A percentile compares a stretch with the other conserved stretches of the same genome.
These are phyloP conservation scores for Anthophora plumipes DNA, from an alignment of 2,888 invertebrate genomes.

Conservation along the genomic window DNA sequence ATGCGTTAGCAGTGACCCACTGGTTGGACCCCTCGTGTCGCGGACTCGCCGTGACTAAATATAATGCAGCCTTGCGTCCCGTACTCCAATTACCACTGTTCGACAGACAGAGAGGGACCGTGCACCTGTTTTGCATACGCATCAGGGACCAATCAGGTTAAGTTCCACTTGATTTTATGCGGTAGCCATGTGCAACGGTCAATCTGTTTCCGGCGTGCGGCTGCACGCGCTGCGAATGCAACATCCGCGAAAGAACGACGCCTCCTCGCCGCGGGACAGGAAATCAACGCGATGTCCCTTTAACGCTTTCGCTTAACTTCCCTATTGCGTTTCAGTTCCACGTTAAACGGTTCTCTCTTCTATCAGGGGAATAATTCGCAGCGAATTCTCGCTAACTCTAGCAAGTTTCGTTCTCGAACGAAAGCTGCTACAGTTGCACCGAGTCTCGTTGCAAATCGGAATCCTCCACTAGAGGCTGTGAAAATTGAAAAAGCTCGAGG, in stretches of 20 bases:
- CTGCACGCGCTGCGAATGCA: constrained; percentile 59
- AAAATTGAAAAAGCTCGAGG: neutral
- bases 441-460: too few relatives aligned
- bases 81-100: constrained; percentile 81
- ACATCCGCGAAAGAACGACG: constrained; percentile 65
- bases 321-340: neutral
- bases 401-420: too few relatives aligned
- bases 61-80: constrained; percentile 81
- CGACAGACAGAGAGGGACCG: constrained; percentile 71
- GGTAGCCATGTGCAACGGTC: constrained; percentile 70
- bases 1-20: constrained; percentile 83
- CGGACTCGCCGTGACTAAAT: constrained; percentile 70
- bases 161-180: constrained; percentile 78
- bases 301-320: neutral
- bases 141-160: constrained; percentile 81
- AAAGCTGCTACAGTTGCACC: too few relatives aligned
- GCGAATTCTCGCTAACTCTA: too few relatives aligned
- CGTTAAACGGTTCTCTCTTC: too few relatives aligned
- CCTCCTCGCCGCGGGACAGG: constrained; percentile 30
- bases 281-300: constrained; percentile 41
- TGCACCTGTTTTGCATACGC: constrained; percentile 82
- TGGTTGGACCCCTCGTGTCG: constrained; percentile 77
- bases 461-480: too few relatives aligned
- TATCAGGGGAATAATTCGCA: too few relatives aligned
- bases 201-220: constrained; percentile 75